These are phyloP conservation scores for Myiotriccus ornatus DNA, from an alignment of 2,797 vertebrate species.

Conservation along the genomic window DNA sequence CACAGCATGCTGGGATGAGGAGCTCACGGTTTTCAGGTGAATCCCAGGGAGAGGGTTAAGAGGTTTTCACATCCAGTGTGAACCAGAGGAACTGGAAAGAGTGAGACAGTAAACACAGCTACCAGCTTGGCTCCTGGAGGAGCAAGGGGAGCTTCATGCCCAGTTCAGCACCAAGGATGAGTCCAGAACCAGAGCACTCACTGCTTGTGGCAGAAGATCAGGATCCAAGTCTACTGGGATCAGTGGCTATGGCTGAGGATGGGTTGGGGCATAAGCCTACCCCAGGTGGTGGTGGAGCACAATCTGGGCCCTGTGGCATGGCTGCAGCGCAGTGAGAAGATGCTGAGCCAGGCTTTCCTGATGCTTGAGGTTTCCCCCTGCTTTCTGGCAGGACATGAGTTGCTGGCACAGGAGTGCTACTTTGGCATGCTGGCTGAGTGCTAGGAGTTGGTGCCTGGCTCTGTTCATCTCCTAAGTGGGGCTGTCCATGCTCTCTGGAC, in stretches of 20 bases:
- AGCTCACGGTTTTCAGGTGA: not conserved
- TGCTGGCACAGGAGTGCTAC: not conserved
- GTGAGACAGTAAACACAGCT: not conserved
- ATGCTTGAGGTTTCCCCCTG: not conserved
- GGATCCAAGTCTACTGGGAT: not conserved
- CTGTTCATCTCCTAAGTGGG: not conserved
- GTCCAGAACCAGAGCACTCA: not conserved
- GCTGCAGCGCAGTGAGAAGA: not conserved
- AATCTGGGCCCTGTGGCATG: not conserved
- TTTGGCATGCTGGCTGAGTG: not conserved
- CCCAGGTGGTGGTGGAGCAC: not conserved
- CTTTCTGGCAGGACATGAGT: not conserved
- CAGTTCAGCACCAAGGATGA: not conserved
- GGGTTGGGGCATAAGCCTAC: not conserved
- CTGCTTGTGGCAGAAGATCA: not conserved
- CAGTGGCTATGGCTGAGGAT: not conserved
- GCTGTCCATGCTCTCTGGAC: not conserved
- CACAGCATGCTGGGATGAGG: fast-evolving
- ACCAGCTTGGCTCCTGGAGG: fast-evolving
- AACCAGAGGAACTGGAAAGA: not conserved
- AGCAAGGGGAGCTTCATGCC: not conserved
- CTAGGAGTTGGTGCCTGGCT: not conserved
- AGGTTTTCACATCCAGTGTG: not conserved
- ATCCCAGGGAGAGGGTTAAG: not conserved
- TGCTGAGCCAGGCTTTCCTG: not conserved